These are phyloP conservation scores for Temnothorax ravouxi DNA, from an alignment of 2,888 invertebrate genomes.

Conservation along the genomic window DNA sequence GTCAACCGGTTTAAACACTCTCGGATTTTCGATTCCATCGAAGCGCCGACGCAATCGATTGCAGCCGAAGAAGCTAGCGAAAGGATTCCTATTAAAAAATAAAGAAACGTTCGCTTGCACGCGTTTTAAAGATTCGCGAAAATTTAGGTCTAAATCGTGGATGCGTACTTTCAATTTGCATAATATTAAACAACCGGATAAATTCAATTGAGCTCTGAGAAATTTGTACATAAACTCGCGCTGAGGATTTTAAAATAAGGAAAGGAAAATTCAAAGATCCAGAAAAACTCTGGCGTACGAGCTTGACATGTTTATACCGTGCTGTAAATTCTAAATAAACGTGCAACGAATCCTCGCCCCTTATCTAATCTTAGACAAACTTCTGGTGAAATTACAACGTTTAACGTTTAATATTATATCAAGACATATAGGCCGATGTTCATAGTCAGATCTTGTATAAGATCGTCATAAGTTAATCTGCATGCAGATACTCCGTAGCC, in stretches of 20 bases:
- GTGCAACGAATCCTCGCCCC: background rate
- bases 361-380: slow-evolving; percentile 5
- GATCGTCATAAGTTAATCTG: no score
- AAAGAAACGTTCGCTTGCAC: background rate
- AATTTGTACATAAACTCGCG: background rate
- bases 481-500: no score
- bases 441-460: no score
- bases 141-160: background rate
- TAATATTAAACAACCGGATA: background rate
- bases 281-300: background rate
- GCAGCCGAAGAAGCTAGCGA: background rate
- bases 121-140: background rate
- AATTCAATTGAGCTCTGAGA: background rate
- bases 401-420: background rate
- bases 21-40: slow-evolving; percentile 65
- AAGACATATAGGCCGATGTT: no score
- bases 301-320: background rate
- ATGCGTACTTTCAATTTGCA: background rate
- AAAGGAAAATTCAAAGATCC: background rate
- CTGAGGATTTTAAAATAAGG: background rate
- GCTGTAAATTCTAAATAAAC: background rate
- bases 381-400: background rate
- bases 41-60: slow-evolving; percentile 11
- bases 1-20: slow-evolving; percentile 68
- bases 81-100: background rate